phyloP scores from a whole-genome alignment of 2,113 vertebrate species.

The Taxidea taxus region DNA sequence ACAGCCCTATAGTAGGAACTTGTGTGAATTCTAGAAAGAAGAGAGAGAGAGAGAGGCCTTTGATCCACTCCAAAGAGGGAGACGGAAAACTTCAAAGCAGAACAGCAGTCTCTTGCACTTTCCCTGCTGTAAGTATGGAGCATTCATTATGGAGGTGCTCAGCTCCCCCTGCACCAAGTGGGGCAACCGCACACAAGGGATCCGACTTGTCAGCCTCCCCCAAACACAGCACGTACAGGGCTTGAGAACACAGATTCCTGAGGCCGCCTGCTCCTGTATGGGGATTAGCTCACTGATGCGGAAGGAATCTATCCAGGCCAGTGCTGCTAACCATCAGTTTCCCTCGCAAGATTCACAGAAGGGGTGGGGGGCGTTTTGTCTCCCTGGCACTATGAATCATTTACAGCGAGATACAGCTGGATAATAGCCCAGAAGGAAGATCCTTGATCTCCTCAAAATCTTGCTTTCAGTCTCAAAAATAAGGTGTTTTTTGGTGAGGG shows the following conservation, averaged over 20 bases:
- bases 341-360: conserved; percentile 57
- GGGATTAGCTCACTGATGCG: conserved; percentile 73
- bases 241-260: conserved; percentile 42
- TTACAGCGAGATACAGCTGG: background rate
- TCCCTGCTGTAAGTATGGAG: conserved; percentile 51
- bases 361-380: background rate
- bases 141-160: conserved; percentile 71
- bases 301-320: conserved; percentile 66
- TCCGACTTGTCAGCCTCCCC: conserved; percentile 51
- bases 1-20: conserved; percentile 33
- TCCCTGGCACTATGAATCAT: background rate
- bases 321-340: conserved; percentile 69
- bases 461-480: background rate
- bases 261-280: conserved; percentile 65
- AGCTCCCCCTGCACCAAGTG: background rate
- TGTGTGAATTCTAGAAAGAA: conserved; percentile 59
- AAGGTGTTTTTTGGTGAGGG: background rate
- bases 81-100: conserved; percentile 80
- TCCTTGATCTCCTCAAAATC: background rate
- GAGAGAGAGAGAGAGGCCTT: conserved; percentile 38
- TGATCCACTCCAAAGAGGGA: conserved; percentile 74
- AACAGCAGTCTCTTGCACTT: conserved; percentile 66
- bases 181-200: background rate
- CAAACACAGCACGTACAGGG: fast-evolving
- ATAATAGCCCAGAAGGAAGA: background rate